Evolutionary conservation across 2,888 invertebrate genomes (phyloP).

Genomic region (Netelia melanura): DNA sequence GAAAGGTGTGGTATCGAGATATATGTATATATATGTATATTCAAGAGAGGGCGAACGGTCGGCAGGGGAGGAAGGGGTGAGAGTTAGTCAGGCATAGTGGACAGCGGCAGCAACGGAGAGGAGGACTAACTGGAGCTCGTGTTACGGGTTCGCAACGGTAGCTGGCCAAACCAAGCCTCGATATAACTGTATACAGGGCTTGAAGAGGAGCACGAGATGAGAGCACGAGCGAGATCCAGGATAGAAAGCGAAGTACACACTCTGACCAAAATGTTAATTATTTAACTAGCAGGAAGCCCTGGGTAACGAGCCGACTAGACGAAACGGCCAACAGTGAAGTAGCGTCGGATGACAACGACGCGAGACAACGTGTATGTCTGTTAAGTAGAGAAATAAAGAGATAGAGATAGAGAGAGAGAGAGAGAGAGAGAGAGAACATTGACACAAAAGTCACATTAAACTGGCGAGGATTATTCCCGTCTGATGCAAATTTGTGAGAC

Average conservation of each 20-base stretch:
- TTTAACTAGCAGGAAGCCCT: constrained; percentile 80
- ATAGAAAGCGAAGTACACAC: constrained; percentile 73
- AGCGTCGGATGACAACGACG: constrained; percentile 43
- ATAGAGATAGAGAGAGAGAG: not conserved
- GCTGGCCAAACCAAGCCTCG: constrained; percentile 71
- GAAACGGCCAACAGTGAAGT: constrained; percentile 48
- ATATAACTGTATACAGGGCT: constrained; percentile 74
- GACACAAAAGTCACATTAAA: constrained; percentile 26
- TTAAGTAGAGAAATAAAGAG: not conserved
- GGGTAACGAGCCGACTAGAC: constrained; percentile 78
- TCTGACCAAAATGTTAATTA: constrained; percentile 83
- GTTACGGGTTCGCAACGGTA: constrained; percentile 77
- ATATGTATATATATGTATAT: constrained; percentile 33
- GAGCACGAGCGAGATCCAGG: constrained; percentile 62
- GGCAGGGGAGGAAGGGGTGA: constrained; percentile 54
- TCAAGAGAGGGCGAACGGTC: constrained; percentile 52
- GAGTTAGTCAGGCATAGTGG: constrained; percentile 77
- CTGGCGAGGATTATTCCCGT: constrained; percentile 20
- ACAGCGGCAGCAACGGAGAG: constrained; percentile 73
- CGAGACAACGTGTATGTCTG: not conserved
- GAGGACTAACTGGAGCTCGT: constrained; percentile 82
- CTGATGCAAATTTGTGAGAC: not conserved
- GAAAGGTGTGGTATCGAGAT: not conserved
- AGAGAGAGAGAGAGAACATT: constrained; percentile 1
- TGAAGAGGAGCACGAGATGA: constrained; percentile 67